Evolutionary conservation across 37 sponge, comb jelly and placozoan species (phyloP).

Genomic region (Aplysina aerophoba): DNA sequence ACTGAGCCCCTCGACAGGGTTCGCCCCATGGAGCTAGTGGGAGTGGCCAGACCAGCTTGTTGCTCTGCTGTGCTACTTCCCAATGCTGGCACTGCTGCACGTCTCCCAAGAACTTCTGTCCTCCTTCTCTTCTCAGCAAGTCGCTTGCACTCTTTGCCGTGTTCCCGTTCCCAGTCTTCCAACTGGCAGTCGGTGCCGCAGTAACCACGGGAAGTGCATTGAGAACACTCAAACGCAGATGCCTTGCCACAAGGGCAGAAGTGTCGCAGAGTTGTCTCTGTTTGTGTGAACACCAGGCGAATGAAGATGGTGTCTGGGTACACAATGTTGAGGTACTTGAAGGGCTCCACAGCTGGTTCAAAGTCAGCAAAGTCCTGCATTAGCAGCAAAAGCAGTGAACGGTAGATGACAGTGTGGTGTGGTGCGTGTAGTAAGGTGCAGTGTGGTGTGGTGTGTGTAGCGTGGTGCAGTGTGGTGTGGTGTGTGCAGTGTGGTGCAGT

Average conservation of each 20-base stretch:
- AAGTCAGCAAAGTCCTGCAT: conserved; percentile 64
- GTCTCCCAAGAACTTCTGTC: conserved; percentile 39
- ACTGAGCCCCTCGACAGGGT: not conserved
- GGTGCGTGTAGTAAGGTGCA: not conserved
- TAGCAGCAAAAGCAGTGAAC: not conserved
- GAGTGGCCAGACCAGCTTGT: not conserved
- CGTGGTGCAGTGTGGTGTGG: no score
- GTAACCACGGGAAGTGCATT: conserved; percentile 74
- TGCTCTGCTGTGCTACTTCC: not conserved
- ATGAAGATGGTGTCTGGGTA: conserved; percentile 67
- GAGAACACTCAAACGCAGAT: conserved; percentile 84
- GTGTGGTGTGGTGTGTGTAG: no score
- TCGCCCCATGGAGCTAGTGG: not conserved
- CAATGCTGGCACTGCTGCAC: not conserved
- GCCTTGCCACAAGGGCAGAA: conserved; percentile 84
- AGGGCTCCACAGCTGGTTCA: conserved; percentile 79
- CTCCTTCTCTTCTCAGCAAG: conserved; percentile 74
- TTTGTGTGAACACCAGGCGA: conserved; percentile 37
- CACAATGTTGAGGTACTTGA: conserved; percentile 79
- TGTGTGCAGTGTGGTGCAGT: no score
- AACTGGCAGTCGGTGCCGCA: conserved; percentile 81
- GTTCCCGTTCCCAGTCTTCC: conserved; percentile 65
- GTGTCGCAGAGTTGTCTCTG: conserved; percentile 43
- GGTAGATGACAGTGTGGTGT: not conserved
- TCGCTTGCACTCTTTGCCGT: conserved; percentile 70